Base-by-base conservation (phyloP, 2,797 vertebrate species). In the Acanthurus tractus region DNA sequence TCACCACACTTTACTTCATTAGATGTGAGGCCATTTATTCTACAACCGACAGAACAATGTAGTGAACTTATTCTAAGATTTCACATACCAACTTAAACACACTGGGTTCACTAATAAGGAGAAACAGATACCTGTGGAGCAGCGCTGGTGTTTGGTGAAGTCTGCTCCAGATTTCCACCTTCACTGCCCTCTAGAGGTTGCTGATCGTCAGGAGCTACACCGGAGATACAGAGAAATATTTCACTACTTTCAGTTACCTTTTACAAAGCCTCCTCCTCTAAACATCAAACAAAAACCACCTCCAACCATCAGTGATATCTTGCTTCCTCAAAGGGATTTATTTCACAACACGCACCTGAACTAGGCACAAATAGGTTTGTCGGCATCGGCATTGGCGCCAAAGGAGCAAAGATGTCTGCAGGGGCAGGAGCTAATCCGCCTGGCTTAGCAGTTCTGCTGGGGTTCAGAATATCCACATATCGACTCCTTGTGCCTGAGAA, bases 401-500 rank as follows among this genome's bases (percentile, higher is more conserved):
- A 89, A 0, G 97, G 98, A 40, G 98, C 97, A 69, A 99, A 99
- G 0, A 99, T 91, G 69, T 99, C 97, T 2, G 88, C 87, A 11
- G 95, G 92, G 8, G 96, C 94, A 0, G 95, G 96, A 13, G 93
- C 91, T 6, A 93, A 83, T 23, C 93, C 94, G 0, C 88, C 85
- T 0, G 95, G 84, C 77, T 94, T 95, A 70, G 93, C 38, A 4
- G 91, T 23, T 72, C 95, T 93, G 2, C 93, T 92, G 0, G 97
- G 97, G 87, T 99, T 99, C 70, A 99, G 73, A 52, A 99, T 92
- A 5, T 99, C 98, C 77, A 99, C 98, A 0, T 99, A 99, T 75
- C 96, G 96, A 18, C 94, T 96, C 92, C 94, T 96, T 3, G 94
- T 95, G 57, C 97, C 96, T 53, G 90, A 78, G 50, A 54, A 64